Evolutionary conservation across 2,888 invertebrate genomes (phyloP).

Genomic region (Chelonus formosanus): DNA sequence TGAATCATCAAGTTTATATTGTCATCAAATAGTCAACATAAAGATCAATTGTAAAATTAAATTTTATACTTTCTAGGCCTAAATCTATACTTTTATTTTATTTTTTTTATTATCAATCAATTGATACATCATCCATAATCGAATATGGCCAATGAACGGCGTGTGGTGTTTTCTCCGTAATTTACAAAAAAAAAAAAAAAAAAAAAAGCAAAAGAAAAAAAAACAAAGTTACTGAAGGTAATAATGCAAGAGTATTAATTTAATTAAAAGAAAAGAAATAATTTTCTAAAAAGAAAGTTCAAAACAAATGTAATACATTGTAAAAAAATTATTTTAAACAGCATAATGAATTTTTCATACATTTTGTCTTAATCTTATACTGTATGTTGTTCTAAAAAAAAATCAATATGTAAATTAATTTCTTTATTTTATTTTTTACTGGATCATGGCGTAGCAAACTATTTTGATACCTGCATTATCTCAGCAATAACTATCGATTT

Average conservation of each 20-base stretch:
- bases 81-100: conserved; percentile 13
- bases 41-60: no score
- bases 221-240: conserved; percentile 8
- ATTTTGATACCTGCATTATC: conserved; percentile 8
- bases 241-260: conserved; percentile 2
- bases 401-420: not conserved
- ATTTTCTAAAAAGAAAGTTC: not conserved
- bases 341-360: conserved; percentile 1
- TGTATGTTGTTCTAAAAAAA: conserved; percentile 13
- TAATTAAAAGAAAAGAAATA: not conserved
- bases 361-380: conserved; percentile 17
- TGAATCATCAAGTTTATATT: no score
- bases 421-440: not conserved
- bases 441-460: not conserved
- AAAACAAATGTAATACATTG: conserved; percentile 23
- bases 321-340: conserved; percentile 24
- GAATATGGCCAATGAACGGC: conserved; percentile 1
- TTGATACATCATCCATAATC: conserved; percentile 5
- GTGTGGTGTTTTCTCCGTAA: conserved; percentile 31
- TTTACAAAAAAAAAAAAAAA: conserved; percentile 17
- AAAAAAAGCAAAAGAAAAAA: conserved; percentile 4
- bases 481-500: conserved; percentile 8
- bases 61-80: no score
- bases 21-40: no score
- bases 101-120: conserved; percentile 8